phyloP scores from a whole-genome alignment of 2,113 vertebrate genomes.

The Lonchura striata region DNA sequence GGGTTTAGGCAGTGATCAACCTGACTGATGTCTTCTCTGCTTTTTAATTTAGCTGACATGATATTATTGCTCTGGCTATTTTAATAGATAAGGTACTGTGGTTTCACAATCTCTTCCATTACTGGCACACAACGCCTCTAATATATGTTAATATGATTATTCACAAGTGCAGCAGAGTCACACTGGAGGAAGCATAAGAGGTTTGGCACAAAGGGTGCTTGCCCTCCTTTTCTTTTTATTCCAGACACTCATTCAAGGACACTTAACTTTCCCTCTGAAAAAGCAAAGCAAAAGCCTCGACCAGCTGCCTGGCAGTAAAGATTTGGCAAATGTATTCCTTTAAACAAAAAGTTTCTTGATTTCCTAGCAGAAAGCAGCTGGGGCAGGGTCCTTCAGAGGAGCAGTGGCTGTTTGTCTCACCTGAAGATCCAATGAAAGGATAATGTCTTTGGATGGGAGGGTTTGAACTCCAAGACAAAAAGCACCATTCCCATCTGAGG shows the following conservation, averaged over 20 bases:
- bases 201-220: conserved; percentile 22
- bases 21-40: background rate
- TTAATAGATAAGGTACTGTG: background rate
- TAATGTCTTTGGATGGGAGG: background rate
- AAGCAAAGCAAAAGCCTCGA: background rate
- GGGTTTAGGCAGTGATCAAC: background rate
- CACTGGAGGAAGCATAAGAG: background rate
- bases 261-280: background rate
- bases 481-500: background rate
- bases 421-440: background rate
- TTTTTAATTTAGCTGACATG: background rate
- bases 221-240: conserved; percentile 5
- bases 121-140: background rate
- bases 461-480: background rate
- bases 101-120: background rate
- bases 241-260: background rate
- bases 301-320: background rate
- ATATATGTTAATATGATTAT: conserved; percentile 26
- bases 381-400: background rate
- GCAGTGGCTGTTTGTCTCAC: background rate
- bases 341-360: background rate
- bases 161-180: conserved; percentile 37
- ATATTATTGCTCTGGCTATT: background rate
- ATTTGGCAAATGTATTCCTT: background rate
- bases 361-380: background rate